phyloP scores from a whole-genome alignment of 2,888 invertebrate species.

The Pegoplata infirma region DNA sequence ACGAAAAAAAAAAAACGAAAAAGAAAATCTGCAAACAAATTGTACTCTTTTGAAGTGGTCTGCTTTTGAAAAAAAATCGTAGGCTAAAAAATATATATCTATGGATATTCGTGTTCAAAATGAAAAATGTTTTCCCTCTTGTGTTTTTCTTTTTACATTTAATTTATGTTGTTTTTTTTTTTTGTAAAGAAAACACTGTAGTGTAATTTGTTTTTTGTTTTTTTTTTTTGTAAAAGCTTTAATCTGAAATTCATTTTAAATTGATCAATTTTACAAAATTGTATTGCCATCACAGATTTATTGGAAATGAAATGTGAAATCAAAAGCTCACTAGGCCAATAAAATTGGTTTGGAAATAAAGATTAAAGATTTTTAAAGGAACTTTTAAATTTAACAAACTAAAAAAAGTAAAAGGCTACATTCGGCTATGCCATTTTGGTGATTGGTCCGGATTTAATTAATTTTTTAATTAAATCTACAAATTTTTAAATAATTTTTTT shows the following conservation, averaged over 20 bases:
- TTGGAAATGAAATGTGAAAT: too few relatives aligned
- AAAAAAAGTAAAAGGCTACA: too few relatives aligned
- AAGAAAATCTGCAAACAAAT: neutral
- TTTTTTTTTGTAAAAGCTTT: neutral
- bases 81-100: neutral
- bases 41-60: neutral
- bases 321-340: too few relatives aligned
- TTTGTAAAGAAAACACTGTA: neutral
- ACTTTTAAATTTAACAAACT: too few relatives aligned
- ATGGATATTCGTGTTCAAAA: slow-evolving; percentile 14
- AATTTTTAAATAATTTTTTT: too few relatives aligned
- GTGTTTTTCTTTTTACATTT: slow-evolving; percentile 1
- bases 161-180: neutral
- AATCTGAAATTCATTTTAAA: neutral
- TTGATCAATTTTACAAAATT: slow-evolving; percentile 1
- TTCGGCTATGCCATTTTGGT: too few relatives aligned
- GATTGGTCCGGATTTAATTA: too few relatives aligned
- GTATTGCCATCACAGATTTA: neutral
- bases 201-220: neutral
- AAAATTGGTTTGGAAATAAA: too few relatives aligned
- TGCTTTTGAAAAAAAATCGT: neutral
- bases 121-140: neutral
- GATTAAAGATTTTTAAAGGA: too few relatives aligned
- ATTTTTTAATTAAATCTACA: too few relatives aligned
- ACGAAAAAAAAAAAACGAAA: neutral